Percentiles rank a stretch among this genome's conserved stretches.
phyloP scores from a whole-genome alignment of 2,113 vertebrate genomes.

The Oenanthe oenanthe region DNA sequence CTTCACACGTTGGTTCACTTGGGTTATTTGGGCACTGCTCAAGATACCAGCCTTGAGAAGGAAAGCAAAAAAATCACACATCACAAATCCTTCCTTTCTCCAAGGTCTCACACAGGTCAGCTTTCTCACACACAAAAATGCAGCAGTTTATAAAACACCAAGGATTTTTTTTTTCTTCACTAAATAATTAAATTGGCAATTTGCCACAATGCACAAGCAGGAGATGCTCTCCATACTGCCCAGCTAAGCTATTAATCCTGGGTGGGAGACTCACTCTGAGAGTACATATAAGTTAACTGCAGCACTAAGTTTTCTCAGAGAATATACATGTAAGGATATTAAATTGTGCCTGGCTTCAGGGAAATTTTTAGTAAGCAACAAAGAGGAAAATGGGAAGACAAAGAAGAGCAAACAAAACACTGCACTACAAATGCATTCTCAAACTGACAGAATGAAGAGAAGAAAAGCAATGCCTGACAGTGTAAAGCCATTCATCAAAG shows the following conservation, averaged over 20 bases:
- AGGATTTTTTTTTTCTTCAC: background rate
- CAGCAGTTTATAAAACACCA: background rate
- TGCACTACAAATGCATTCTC: background rate
- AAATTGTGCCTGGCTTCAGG: background rate
- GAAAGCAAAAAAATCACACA: background rate
- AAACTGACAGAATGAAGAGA: background rate
- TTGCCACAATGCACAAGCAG: background rate
- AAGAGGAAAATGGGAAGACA: background rate
- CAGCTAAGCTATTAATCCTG: background rate
- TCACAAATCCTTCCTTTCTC: background rate
- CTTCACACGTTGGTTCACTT: slow-evolving; percentile 83
- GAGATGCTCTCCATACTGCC: background rate
- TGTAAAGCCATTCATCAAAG: background rate
- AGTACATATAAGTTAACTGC: background rate
- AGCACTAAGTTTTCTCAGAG: background rate
- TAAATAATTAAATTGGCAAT: background rate
- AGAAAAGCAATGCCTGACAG: background rate
- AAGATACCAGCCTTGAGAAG: slow-evolving; percentile 83
- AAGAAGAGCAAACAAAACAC: background rate
- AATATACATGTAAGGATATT: background rate
- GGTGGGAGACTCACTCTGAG: background rate
- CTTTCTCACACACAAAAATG: background rate
- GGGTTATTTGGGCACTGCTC: slow-evolving; percentile 80
- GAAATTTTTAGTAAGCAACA: background rate
- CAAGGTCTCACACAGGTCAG: background rate